These are phyloP conservation scores for Anoplolepis gracilipes DNA, from an alignment of 1,140 invertebrate genomes.

Conservation along the genomic window DNA sequence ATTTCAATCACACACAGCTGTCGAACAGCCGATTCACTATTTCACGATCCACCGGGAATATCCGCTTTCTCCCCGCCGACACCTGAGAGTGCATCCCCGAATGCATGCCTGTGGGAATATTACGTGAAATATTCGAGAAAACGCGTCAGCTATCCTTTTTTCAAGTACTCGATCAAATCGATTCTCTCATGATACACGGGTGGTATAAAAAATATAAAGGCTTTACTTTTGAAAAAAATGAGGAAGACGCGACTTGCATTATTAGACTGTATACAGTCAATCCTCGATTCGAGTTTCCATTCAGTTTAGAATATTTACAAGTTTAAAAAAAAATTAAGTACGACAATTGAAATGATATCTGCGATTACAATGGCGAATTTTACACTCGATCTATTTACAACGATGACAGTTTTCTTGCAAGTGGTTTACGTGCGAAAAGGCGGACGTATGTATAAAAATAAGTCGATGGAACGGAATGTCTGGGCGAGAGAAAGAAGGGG, in stretches of 20 bases:
- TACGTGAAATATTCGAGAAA: conserved; percentile 17
- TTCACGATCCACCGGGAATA: conserved; percentile 41
- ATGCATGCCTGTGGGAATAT: conserved; percentile 45
- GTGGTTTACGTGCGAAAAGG: conserved; percentile 15
- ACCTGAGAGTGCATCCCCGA: conserved; percentile 47
- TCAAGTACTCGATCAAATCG: not conserved
- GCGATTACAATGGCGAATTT: conserved; percentile 16
- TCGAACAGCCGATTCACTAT: conserved; percentile 25
- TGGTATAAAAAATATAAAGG: not conserved
- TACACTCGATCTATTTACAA: conserved; percentile 33
- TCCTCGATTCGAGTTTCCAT: not conserved
- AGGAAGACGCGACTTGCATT: not conserved
- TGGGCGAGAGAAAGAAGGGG: not conserved
- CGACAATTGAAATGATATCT: not conserved
- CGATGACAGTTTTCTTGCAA: not conserved
- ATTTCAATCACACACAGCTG: conserved; percentile 43
- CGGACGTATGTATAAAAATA: conserved; percentile 35
- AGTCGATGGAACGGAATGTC: conserved; percentile 5
- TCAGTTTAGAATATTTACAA: not conserved
- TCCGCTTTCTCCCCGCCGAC: conserved; percentile 37
- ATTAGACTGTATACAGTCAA: not conserved
- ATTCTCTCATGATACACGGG: not conserved
- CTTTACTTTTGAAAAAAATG: not conserved
- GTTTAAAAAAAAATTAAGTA: not conserved
- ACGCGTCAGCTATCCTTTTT: not conserved